Base-by-base conservation (phyloP, 2,113 vertebrate genomes). In the Engraulis encrasicolus region DNA sequence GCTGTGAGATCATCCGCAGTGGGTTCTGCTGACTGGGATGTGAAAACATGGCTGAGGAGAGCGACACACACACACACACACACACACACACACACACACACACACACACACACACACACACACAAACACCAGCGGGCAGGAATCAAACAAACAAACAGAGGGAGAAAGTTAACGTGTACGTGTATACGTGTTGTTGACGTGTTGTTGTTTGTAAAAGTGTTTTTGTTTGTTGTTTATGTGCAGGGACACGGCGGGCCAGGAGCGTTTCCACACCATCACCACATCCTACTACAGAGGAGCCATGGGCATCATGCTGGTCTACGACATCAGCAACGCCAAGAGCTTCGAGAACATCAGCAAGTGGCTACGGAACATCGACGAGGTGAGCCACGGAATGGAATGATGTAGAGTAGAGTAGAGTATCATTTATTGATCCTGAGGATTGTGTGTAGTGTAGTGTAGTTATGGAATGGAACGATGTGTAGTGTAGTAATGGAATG, bases 311-410 rank as follows among this genome's bases (percentile, higher is more conserved):
- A 99, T 99, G 98, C 95, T 99, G 91, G 98, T 99, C 74, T 99
- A 99, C 81, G 98, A 99, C 95, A 99, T 99, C 96, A 98, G 97
- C 91, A 99, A 99, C 50, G 97, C 96, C 93, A 99, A 99, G 96
- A 99, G 98, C 95, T 99, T 99, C 61, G 98, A 99, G 92, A 99
- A 99, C 96, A 99, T 99, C 97, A 99, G 98, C 96, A 99, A 99
- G 93, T 99, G 98, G 98, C 96, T 99, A 90, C 94, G 98, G 93
- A 99, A 99, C 95, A 99, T 99, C 78, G 98, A 99, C 6, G 98
- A 99, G 97, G 98, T 99, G 89, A 94, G 95, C 40, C 40, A 45
- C 40, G 40, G 40, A n/a, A n/a, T n/a, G n/a, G n/a, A n/a, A n/a
- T n/a, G n/a, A n/a, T n/a, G n/a, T n/a, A n/a, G n/a, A n/a, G n/a